These are phyloP conservation scores for Hyposoter dolosus DNA, from an alignment of 2,888 invertebrate species.

Conservation along the genomic window DNA sequence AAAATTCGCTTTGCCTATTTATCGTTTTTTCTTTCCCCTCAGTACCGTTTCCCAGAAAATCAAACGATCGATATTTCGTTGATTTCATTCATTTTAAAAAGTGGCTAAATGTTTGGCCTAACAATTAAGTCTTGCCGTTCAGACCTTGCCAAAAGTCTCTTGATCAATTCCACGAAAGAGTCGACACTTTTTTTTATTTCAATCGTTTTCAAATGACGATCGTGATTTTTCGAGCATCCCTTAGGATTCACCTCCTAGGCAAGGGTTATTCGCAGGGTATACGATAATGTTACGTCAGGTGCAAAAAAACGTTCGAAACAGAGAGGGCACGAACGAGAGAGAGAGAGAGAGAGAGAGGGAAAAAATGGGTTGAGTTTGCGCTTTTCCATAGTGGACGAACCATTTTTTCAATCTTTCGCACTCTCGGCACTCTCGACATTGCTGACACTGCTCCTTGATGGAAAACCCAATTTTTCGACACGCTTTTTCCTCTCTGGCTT, in stretches of 20 bases:
- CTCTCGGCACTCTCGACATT: background rate
- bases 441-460: slow-evolving; percentile 32
- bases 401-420: slow-evolving; percentile 29
- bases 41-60: too few species aligned
- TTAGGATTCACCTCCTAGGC: slow-evolving; percentile 41
- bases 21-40: too few species aligned
- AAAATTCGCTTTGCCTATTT: background rate
- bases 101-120: too few species aligned
- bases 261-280: background rate
- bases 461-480: slow-evolving; percentile 20
- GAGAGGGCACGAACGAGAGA: slow-evolving; percentile 1
- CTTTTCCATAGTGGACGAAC: background rate
- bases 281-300: slow-evolving; percentile 32
- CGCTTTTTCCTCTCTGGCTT: slow-evolving; percentile 19
- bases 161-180: too few species aligned
- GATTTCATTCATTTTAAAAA: too few species aligned
- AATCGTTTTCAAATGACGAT: too few species aligned
- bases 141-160: too few species aligned
- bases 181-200: too few species aligned
- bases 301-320: slow-evolving; percentile 36
- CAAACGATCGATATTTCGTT: too few species aligned
- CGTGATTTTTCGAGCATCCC: slow-evolving; percentile 16
- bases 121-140: too few species aligned
- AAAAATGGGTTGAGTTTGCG: slow-evolving; percentile 42
- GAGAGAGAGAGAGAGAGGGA: background rate